Evolutionary conservation across 2,113 vertebrate species (phyloP).

Genomic region (Scophthalmus maximus): DNA sequence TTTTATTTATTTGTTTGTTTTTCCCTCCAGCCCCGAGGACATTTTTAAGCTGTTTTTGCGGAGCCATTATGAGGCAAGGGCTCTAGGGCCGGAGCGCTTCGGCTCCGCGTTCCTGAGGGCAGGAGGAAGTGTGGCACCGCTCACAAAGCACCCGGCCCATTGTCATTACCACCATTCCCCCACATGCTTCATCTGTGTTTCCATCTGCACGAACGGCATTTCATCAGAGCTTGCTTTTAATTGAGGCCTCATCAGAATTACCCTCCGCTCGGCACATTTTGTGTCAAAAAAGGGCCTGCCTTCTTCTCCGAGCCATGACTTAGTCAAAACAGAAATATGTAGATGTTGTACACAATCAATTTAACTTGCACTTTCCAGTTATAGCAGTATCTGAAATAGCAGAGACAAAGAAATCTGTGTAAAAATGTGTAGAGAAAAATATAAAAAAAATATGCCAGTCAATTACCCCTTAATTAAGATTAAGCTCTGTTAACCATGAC

Average conservation of each 20-base stretch:
- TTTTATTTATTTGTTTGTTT: too few relatives aligned
- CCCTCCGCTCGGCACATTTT: not conserved
- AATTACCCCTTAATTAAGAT: too few relatives aligned
- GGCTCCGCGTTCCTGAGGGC: constrained; percentile 33
- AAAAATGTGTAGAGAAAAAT: not conserved
- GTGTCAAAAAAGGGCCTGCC: not conserved
- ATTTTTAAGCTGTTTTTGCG: constrained; percentile 33
- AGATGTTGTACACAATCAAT: not conserved
- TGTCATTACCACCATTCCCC: constrained; percentile 30
- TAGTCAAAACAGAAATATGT: not conserved
- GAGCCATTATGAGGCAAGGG: constrained; percentile 48
- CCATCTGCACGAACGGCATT: constrained; percentile 36
- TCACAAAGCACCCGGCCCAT: constrained; percentile 26
- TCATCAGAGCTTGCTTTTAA: constrained; percentile 18
- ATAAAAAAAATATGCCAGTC: too few relatives aligned
- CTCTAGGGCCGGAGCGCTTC: constrained; percentile 31
- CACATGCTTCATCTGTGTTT: constrained; percentile 41
- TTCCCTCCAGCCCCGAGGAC: constrained; percentile 13
- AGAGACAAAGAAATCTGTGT: not conserved
- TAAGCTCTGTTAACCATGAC: too few relatives aligned
- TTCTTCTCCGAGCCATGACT: not conserved
- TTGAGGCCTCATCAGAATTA: constrained; percentile 14
- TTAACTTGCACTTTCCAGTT: not conserved
- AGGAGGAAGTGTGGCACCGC: constrained; percentile 21
- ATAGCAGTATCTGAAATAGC: not conserved